Base-by-base conservation (phyloP, 2,797 vertebrate genomes). In the Epinephelus awoara region DNA sequence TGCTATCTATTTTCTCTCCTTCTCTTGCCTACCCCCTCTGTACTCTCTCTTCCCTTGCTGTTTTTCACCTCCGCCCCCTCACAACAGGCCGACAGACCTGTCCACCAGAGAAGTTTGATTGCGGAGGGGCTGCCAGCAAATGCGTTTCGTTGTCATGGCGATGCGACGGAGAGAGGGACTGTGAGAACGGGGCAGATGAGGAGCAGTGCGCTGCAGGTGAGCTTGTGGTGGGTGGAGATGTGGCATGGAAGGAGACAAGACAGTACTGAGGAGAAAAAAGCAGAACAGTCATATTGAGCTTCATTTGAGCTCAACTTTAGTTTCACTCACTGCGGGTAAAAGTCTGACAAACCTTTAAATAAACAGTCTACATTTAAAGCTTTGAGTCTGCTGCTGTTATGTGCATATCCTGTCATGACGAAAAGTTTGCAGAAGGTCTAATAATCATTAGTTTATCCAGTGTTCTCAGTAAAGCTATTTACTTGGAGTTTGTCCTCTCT, bases 151-250 rank as follows among this genome's bases (percentile, higher is more conserved):
- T 96, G 23, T 97, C 97, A 2, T 99, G 98, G 98, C 96, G 95
- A 88, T 99, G 98, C n/a, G 98, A 99, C 14, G 97, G 98, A 1
- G 97, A 99, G 91, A 94, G 93, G 88, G 98, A 99, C 76, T 99
- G 98, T 72, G 97, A 98, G 91, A 98, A 96, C 0, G 97, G 98
- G 13, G 93, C 95, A 0, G 98, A 99, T 1, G 98, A 99, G 83
- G 96, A 96, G 42, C 96, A 96, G 80, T 99, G 98, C 42, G 94
- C 96, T 23, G 96, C 97, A 85, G 96, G 98, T 99, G 85, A 95
- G 83, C 67, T 4, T 50, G 55, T 38, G 17, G 27, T 17, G 67
- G 44, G 9, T 11, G 62, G 12, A 42, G 56, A 42, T 15, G 13
- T 19, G 34, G 9, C 57, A 52, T 71, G 14, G 3, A 19, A 10